These are phyloP conservation scores for Tragelaphus scriptus DNA, from an alignment of 2,113 vertebrate genomes.

Conservation along the genomic window DNA sequence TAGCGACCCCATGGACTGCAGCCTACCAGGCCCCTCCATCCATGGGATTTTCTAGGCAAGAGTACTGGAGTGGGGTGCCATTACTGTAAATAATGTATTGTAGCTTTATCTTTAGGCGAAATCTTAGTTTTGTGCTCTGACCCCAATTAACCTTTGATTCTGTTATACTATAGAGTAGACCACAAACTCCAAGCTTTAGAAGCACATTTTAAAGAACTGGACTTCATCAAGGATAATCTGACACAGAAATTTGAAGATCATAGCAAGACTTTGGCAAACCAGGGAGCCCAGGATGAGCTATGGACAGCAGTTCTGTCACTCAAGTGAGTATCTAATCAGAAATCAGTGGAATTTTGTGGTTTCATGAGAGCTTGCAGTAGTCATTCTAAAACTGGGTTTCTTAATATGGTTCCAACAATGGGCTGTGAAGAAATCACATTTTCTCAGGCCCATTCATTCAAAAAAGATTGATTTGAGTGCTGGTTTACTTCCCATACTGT, in stretches of 20 bases:
- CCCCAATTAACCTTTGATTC: background rate
- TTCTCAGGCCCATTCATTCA: background rate
- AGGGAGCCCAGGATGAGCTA: constrained; percentile 51
- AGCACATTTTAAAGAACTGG: constrained; percentile 75
- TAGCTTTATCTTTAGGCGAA: rapidly evolving
- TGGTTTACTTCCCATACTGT: background rate
- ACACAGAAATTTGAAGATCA: constrained; percentile 70
- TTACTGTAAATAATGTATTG: background rate
- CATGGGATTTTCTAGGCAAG: too few relatives aligned
- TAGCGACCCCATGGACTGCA: too few relatives aligned
- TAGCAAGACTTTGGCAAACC: constrained; percentile 53
- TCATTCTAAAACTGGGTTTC: background rate
- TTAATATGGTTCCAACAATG: background rate
- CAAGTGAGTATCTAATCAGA: constrained; percentile 69
- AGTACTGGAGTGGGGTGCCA: too few relatives aligned
- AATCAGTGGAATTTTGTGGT: background rate
- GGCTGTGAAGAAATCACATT: background rate
- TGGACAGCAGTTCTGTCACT: constrained; percentile 54
- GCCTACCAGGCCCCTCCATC: too few relatives aligned
- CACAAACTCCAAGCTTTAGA: constrained; percentile 75
- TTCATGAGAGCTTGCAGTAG: background rate
- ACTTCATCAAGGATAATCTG: constrained; percentile 70
- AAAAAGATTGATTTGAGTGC: background rate
- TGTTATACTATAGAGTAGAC: constrained; percentile 74
- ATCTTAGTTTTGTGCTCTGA: rapidly evolving